phyloP scores from a whole-genome alignment of 2,113 vertebrate species.

The Ammodytes marinus region DNA sequence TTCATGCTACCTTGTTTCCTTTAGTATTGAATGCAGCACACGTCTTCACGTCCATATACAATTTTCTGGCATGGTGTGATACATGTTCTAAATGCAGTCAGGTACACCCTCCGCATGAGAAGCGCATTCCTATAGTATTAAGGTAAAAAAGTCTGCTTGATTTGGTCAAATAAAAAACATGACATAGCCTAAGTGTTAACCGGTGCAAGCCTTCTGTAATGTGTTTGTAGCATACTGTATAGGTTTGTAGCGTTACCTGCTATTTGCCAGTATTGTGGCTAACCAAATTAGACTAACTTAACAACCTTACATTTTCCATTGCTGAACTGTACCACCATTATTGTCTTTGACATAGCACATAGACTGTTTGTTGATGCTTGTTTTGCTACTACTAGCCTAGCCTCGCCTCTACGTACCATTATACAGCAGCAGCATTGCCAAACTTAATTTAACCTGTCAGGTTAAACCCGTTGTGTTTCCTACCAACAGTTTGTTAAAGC shows the following conservation, averaged over 20 bases:
- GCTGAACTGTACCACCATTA: fast-evolving
- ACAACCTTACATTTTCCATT: too few species aligned
- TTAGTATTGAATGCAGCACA: slow-evolving; percentile 17
- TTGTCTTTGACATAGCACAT: neutral
- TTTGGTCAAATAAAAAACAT: neutral
- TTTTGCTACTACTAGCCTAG: slow-evolving; percentile 22
- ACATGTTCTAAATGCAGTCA: slow-evolving; percentile 6
- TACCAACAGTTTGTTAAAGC: neutral
- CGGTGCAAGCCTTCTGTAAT: neutral
- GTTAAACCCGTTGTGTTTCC: neutral
- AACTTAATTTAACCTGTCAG: neutral
- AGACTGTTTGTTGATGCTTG: neutral
- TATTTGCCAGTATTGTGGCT: neutral
- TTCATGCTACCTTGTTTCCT: fast-evolving
- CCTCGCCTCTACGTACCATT: slow-evolving; percentile 6
- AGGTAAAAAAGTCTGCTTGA: slow-evolving; percentile 30
- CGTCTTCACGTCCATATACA: slow-evolving; percentile 27
- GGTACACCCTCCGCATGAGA: neutral
- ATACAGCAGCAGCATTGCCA: neutral
- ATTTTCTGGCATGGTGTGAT: slow-evolving; percentile 31
- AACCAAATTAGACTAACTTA: neutral
- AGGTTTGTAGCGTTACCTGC: neutral
- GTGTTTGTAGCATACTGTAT: neutral
- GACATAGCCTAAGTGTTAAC: neutral
- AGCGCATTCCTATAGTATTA: neutral